A percentile compares a stretch with the other conserved stretches of the same genome.
phyloP scores from a whole-genome alignment of 2,797 vertebrate species.

The Cephalopachus bancanus region DNA sequence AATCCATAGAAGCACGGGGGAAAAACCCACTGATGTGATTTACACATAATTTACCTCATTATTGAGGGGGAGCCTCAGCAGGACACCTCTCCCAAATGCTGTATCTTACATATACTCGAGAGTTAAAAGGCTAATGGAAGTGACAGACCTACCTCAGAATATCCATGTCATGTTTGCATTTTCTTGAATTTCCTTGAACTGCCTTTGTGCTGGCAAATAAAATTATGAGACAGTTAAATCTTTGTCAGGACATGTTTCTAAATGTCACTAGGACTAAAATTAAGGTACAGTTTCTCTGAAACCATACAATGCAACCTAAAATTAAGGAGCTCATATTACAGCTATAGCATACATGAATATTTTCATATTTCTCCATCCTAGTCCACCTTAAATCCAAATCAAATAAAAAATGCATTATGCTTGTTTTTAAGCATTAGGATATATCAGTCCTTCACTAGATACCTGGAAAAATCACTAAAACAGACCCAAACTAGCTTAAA shows the following conservation, averaged over 20 bases:
- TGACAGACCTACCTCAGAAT: not conserved
- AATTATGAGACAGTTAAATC: not conserved
- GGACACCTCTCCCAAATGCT: not conserved
- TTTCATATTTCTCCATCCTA: not conserved
- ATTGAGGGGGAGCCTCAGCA: not conserved
- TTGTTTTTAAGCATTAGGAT: not conserved
- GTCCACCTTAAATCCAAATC: not conserved
- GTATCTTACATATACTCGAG: not conserved
- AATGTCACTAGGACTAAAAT: not conserved
- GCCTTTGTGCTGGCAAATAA: not conserved
- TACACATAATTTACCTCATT: constrained; percentile 65
- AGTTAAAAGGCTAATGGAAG: not conserved
- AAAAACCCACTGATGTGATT: constrained; percentile 52
- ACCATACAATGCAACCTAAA: not conserved
- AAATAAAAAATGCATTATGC: not conserved
- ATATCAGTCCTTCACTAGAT: not conserved
- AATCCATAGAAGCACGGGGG: constrained; percentile 57
- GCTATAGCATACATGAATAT: not conserved
- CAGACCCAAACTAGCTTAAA: not conserved
- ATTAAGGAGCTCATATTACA: not conserved
- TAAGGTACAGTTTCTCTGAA: not conserved
- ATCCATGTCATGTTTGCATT: not conserved
- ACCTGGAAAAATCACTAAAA: not conserved
- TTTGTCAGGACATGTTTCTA: not conserved
- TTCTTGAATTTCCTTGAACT: not conserved